Evolutionary conservation across 2,113 vertebrate species (phyloP).

Genomic region (Phyllostomus discolor): DNA sequence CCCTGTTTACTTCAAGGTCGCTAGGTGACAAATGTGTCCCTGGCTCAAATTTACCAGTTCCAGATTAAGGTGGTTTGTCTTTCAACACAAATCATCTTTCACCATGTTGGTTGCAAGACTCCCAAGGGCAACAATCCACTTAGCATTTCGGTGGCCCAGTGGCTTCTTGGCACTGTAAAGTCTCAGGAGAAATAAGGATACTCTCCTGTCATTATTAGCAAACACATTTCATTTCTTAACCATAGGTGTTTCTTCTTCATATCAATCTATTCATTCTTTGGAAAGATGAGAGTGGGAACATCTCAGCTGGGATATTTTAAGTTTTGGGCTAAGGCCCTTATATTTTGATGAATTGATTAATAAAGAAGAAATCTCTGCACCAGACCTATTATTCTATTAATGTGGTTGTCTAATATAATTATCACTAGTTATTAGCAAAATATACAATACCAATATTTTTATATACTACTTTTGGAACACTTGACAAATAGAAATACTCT

Average conservation of each 20-base stretch:
- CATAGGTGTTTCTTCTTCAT: not conserved
- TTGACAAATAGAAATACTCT: conserved; percentile 24
- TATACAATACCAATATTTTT: not conserved
- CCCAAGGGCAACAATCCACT: not conserved
- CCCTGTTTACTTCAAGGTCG: conserved; percentile 61
- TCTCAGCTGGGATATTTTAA: not conserved
- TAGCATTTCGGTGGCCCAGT: not conserved
- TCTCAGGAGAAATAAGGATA: not conserved
- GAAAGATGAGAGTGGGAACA: not conserved
- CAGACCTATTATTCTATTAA: not conserved
- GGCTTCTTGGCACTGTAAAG: not conserved
- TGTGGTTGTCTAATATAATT: not conserved
- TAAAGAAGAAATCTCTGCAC: not conserved
- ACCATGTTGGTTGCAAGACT: not conserved
- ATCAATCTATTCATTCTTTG: not conserved
- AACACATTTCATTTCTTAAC: not conserved
- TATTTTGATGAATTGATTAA: conserved; percentile 17
- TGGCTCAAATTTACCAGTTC: conserved; percentile 64
- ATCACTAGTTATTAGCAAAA: conserved; percentile 22
- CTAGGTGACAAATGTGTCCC: conserved; percentile 48
- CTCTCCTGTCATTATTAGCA: not conserved
- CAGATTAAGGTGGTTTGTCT: conserved; percentile 63
- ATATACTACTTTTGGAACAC: not conserved
- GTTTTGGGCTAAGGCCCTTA: not conserved
- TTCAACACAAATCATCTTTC: conserved; percentile 61